A percentile compares a stretch with the other conserved stretches of the same genome.
phyloP scores from a whole-genome alignment of 2,113 vertebrate genomes.

The Peromyscus leucopus region DNA sequence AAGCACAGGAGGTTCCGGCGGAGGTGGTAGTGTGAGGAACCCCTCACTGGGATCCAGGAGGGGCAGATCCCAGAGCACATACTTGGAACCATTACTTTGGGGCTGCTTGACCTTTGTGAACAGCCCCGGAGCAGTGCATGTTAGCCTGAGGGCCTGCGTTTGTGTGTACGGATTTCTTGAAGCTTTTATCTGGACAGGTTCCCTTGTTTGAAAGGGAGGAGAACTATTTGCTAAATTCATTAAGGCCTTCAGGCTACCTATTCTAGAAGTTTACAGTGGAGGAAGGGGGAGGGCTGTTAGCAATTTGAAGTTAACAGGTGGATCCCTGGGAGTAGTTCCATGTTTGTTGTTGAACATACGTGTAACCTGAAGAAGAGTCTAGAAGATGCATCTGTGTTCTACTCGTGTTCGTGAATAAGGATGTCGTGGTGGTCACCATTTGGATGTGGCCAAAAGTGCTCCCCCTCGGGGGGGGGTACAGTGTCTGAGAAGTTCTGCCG shows the following conservation, averaged over 20 bases:
- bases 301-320: not conserved
- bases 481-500: not conserved
- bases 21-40: not conserved
- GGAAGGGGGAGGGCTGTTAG: too few species aligned
- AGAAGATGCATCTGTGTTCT: not conserved
- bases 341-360: not conserved
- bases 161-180: not conserved
- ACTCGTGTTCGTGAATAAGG: not conserved
- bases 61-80: not conserved
- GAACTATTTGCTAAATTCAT: not conserved
- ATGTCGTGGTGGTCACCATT: not conserved
- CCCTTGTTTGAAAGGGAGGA: not conserved
- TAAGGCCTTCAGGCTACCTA: not conserved
- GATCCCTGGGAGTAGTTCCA: not conserved
- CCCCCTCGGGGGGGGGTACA: rapidly evolving
- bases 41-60: not conserved
- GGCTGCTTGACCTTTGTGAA: not conserved
- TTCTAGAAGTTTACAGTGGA: not conserved
- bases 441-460: not conserved
- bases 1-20: not conserved
- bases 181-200: not conserved
- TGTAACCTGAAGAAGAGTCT: not conserved
- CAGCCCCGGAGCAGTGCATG: not conserved
- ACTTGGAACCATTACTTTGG: not conserved
- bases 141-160: not conserved